Conservation (phyloP, 2,113 vertebrate species). For the Mustela lutreola region DNA sequence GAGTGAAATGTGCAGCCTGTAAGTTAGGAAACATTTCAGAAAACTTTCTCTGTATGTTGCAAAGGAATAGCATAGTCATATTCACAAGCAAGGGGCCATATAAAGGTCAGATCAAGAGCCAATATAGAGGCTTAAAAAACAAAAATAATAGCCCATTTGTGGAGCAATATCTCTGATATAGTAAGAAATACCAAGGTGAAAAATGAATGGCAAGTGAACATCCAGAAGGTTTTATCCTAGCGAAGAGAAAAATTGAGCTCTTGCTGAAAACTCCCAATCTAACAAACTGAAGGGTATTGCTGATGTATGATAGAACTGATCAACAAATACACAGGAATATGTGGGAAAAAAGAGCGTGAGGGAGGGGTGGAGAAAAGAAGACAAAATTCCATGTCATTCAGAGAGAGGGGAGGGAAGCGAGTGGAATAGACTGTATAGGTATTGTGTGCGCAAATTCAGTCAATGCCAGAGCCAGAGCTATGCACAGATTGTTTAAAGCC, state of each 20-base stretch:
- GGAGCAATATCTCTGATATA: background rate
- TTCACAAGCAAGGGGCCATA: background rate
- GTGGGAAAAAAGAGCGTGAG: background rate
- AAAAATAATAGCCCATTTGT: background rate
- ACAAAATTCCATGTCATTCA: background rate
- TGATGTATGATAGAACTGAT: background rate
- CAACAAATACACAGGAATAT: background rate
- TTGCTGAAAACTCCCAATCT: background rate
- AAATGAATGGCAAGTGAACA: background rate
- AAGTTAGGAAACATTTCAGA: background rate
- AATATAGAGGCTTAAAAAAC: background rate
- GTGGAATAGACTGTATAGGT: background rate
- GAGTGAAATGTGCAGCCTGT: background rate
- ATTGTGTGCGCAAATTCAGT: background rate
- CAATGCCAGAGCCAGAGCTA: background rate
- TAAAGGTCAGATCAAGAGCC: background rate
- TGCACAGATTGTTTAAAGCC: background rate
- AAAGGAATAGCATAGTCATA: background rate
- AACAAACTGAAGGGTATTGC: background rate
- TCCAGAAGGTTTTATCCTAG: background rate
- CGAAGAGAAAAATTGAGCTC: background rate
- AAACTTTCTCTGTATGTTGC: background rate
- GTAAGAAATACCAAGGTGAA: background rate
- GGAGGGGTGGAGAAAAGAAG: accelerated
- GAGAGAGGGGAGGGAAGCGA: background rate